A percentile compares a stretch with the other conserved stretches of the same genome.
phyloP scores from a whole-genome alignment of 2,797 vertebrate genomes.

The Delichon dasypus region DNA sequence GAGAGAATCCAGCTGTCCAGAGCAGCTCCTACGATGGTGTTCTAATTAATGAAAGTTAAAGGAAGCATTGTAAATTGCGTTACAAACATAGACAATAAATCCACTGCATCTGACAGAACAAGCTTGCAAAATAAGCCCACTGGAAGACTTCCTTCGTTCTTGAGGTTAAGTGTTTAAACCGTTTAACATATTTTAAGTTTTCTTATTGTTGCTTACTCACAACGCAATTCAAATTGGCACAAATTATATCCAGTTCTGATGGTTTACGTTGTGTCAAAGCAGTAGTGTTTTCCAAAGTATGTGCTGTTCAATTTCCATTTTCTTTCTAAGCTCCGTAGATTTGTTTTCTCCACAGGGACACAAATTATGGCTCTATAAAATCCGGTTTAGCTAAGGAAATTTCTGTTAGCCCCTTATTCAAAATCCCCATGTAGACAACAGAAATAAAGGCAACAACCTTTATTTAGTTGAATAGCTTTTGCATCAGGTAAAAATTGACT shows the following conservation, averaged over 20 bases:
- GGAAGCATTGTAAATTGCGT: not conserved
- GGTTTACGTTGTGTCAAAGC: not conserved
- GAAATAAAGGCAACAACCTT: not conserved
- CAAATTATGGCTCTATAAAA: not conserved
- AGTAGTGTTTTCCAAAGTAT: not conserved
- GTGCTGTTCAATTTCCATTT: not conserved
- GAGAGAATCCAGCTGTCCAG: not conserved
- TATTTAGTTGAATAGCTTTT: not conserved
- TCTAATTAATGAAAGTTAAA: conserved; percentile 10
- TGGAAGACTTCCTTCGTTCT: conserved; percentile 32
- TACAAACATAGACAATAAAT: not conserved
- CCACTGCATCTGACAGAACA: not conserved
- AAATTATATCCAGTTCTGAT: not conserved
- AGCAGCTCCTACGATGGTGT: not conserved
- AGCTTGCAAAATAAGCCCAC: conserved; percentile 39
- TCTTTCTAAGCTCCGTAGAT: not conserved
- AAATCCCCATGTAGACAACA: not conserved
- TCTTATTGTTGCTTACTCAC: not conserved
- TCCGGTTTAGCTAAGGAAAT: not conserved
- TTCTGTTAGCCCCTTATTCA: not conserved
- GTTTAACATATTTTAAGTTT: conserved; percentile 7
- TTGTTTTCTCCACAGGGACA: not conserved
- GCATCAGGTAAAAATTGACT: not conserved
- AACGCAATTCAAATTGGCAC: not conserved
- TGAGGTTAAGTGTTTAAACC: conserved; percentile 24